Evolutionary conservation across 2,797 vertebrate genomes (phyloP).

Genomic region (Crenichthys baileyi): DNA sequence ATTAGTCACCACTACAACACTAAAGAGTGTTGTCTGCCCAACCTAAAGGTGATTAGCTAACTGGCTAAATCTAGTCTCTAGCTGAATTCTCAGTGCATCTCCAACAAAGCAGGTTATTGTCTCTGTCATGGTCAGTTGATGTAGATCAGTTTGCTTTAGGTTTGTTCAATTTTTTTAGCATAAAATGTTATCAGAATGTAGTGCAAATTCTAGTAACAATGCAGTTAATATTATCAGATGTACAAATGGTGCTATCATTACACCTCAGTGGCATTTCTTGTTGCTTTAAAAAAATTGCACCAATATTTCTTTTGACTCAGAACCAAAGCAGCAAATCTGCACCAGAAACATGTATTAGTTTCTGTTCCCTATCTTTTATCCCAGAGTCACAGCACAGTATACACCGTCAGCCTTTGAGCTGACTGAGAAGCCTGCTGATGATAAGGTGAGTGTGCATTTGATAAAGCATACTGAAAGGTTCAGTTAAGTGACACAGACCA

Average conservation of each 20-base stretch:
- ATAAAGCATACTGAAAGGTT: slow-evolving; percentile 60
- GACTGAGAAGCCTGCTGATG: slow-evolving; percentile 42
- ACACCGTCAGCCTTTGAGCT: slow-evolving; percentile 60
- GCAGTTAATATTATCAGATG: slow-evolving; percentile 28
- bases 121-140: background rate
- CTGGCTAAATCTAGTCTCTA: background rate
- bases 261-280: slow-evolving; percentile 14
- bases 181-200: slow-evolving; percentile 4
- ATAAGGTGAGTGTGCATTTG: slow-evolving; percentile 46
- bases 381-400: slow-evolving; percentile 46
- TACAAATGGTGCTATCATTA: slow-evolving; percentile 21
- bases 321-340: slow-evolving; percentile 47
- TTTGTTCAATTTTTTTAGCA: background rate
- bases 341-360: slow-evolving; percentile 58
- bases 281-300: slow-evolving; percentile 57
- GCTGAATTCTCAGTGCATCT: background rate
- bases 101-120: background rate
- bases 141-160: background rate
- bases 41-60: background rate
- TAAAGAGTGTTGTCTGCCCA: background rate
- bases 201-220: slow-evolving; percentile 25
- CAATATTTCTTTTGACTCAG: slow-evolving; percentile 35
- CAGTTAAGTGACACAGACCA: slow-evolving; percentile 57
- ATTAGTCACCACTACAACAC: background rate
- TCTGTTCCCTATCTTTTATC: slow-evolving; percentile 48